A percentile compares a stretch with the other conserved stretches of the same genome.
Conservation (phyloP, 2,797 vertebrate genomes). For the Oceanodroma leucorhoa region DNA sequence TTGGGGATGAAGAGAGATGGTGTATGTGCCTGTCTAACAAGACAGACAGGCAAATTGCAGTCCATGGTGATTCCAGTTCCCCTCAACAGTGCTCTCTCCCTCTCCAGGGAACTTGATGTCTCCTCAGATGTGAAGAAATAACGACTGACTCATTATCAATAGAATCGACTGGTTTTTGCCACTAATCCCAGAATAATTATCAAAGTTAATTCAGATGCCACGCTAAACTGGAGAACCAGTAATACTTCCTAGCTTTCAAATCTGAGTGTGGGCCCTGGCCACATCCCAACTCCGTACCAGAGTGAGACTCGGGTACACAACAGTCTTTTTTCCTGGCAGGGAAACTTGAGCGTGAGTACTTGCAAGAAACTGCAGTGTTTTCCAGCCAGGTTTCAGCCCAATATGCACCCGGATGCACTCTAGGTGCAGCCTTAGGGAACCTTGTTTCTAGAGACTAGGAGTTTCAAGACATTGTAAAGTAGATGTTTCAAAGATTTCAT, state of each 20-base stretch:
- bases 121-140: background rate
- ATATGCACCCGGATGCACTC: fast-evolving
- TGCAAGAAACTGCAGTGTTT: background rate
- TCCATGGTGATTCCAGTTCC: background rate
- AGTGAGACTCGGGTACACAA: fast-evolving
- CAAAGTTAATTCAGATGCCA: background rate
- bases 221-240: background rate
- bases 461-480: background rate
- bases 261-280: background rate
- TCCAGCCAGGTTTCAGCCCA: background rate
- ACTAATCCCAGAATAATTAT: background rate
- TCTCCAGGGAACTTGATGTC: background rate
- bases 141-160: background rate
- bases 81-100: background rate
- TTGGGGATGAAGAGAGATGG: background rate
- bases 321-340: background rate
- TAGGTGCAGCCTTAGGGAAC: background rate
- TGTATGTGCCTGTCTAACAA: too few species aligned
- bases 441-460: background rate
- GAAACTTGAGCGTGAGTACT: background rate
- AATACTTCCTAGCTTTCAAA: background rate
- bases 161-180: background rate
- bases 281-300: background rate
- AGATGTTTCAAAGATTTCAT: background rate
- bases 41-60: background rate